Evolutionary conservation across 2,888 invertebrate genomes (phyloP), one percentile per base, ranked within the genome.

Genomic region (Sturmia bella): DNA sequence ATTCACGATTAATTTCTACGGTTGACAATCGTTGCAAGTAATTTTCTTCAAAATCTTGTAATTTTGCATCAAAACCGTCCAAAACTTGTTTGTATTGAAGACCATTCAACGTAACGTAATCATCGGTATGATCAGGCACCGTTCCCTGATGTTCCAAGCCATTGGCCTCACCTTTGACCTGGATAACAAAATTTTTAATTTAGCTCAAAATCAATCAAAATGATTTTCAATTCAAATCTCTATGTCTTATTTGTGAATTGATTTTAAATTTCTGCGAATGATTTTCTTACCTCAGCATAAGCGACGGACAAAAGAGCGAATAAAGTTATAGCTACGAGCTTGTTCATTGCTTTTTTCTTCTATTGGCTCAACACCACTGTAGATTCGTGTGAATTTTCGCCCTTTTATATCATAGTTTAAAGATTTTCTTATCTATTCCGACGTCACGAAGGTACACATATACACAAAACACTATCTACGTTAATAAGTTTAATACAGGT

Each of bases 21-120:
- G 63, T 48, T 1, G 27, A 57, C 41, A 84, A 13, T 37, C 78
- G 74, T 3, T n/a, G 39, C 0, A 41, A 13, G 45, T 80, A 73
- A 27, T 4, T 54, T 3, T 37, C 12, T 24, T 45, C 24, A 7
- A 61, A 68, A 7, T 9, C 41, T 9, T 59, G 41, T 17, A 85
- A 13, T 59, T 84, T 56, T 15, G n/a, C 13, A 2, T 52, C 52
- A 27, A 3, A 52, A 9, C n/a, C 2, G 3, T 27, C 3, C 21
- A 52, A 21, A 27, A 52, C 27, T 6, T 1, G 4, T 32, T 32
- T 32, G 32, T 13, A 15, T n/a, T 52, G n/a, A 0, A n/a, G 52
- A 7, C 12, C 3, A n/a, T 7, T 52, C 0, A n/a, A 7, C 1
- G 5, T 52, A n/a, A 27, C 13, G 15, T 27, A 52, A 52, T 52